Conservation (phyloP, 2,797 vertebrate genomes). For the Poecilia gillii region DNA sequence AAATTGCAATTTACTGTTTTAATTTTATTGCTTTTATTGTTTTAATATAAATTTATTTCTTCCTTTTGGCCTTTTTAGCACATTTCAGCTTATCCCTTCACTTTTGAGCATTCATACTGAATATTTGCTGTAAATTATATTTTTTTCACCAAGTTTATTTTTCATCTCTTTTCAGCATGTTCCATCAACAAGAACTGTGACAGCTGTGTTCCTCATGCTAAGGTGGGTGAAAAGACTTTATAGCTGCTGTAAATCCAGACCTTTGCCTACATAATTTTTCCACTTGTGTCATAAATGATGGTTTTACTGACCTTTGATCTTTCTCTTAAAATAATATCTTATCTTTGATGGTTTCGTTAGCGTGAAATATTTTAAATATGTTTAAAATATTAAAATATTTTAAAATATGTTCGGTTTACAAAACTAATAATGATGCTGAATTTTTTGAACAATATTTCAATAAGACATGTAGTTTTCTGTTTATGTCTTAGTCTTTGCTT, state of each 20-base stretch:
- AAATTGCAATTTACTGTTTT: neutral
- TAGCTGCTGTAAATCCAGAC: neutral
- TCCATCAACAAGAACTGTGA: slow-evolving; percentile 76
- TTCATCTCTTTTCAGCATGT: slow-evolving; percentile 73
- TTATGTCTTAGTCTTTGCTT: neutral
- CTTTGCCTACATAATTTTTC: neutral
- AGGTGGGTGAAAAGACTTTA: slow-evolving; percentile 66
- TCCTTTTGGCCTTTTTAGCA: neutral
- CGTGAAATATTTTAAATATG: neutral
- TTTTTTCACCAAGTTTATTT: neutral
- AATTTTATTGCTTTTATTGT: neutral
- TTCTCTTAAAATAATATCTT: neutral
- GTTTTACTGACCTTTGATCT: neutral
- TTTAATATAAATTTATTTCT: neutral
- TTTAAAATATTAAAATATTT: neutral
- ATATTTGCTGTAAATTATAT: neutral
- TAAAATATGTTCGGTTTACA: neutral
- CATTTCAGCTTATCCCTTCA: neutral
- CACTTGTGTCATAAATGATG: neutral
- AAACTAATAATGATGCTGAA: neutral
- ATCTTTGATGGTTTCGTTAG: neutral
- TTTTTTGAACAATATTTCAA: neutral
- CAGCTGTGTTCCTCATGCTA: slow-evolving; percentile 78
- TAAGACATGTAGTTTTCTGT: neutral
- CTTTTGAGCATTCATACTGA: neutral